Base-by-base conservation (phyloP, 2,113 vertebrate species). In the Picathartes gymnocephalus region DNA sequence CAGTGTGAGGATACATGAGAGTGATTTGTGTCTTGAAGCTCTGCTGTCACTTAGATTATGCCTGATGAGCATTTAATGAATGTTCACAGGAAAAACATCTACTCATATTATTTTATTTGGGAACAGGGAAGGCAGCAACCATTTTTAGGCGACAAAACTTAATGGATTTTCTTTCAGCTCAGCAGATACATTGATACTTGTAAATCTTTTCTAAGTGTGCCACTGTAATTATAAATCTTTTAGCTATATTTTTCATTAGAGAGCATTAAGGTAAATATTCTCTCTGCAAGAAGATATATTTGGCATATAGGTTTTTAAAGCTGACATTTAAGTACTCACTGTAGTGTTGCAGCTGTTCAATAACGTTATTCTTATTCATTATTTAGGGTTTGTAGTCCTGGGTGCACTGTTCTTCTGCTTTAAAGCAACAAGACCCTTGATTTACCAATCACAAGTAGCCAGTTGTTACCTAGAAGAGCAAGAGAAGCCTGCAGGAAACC, bases 191-290 rank as follows among this genome's bases (percentile, higher is more conserved):
- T 44, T 78, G 86, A 88, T 69, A 79, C 76, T 93, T 95, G 66
- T 95, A 96, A 95, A 96, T 96, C 77, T 77, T 78, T 78, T 88
- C 56, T 81, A 94, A 93, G 64, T 92, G 60, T 90, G 56, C 80
- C 20, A 24, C 56, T 81, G 82, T 68, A 95, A 95, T 97, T 97
- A 94, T 94, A 96, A 95, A 95, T 96, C 95, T 96, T 90, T 90
- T 84, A 81, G 61, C 60, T 86, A 2, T 96, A 78, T 92, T 93
- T 96, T 91, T 92, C 90, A 93, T 93, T 93, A 92, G 53, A 72
- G 69, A 74, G 30, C 50, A 71, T 91, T 92, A 96, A 95, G 85
- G 94, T 93, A 96, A 95, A 96, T 64, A 95, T 83, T 92, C 95
- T 90, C 50, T 81, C n/a, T 1, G 10, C 23, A 15, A 68, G 31